Percentiles rank a stretch among this genome's conserved stretches.
Evolutionary conservation across 1,140 invertebrate species (phyloP).

Genomic region (Yoshiicerus persimilis): DNA sequence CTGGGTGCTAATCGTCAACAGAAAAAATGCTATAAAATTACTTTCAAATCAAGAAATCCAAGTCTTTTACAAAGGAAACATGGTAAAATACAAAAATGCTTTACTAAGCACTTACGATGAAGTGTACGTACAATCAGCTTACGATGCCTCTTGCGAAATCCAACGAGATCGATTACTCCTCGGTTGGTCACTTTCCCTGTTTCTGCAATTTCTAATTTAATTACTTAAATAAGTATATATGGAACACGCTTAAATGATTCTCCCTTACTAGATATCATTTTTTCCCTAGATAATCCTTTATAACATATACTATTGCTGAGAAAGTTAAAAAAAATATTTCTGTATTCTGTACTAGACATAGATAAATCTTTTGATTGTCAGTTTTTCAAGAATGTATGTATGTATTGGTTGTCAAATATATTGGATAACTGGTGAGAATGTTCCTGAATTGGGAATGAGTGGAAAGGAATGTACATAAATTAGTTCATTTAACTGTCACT

Average conservation of each 20-base stretch:
- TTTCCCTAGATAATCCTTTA: too few relatives aligned
- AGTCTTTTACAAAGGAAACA: neutral
- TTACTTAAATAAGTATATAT: neutral
- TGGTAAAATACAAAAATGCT: neutral
- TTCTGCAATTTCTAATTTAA: too few relatives aligned
- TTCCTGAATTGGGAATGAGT: too few relatives aligned
- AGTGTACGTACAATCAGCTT: neutral
- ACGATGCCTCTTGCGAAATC: slow-evolving; percentile 8
- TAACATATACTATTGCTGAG: too few relatives aligned
- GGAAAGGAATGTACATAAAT: neutral
- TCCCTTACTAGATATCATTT: too few relatives aligned
- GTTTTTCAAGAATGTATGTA: too few relatives aligned
- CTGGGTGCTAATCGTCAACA: neutral
- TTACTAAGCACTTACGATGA: neutral
- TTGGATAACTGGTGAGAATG: neutral
- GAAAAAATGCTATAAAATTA: neutral
- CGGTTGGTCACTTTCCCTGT: too few relatives aligned
- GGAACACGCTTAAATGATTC: neutral
- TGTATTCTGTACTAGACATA: too few relatives aligned
- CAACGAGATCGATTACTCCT: slow-evolving; percentile 12
- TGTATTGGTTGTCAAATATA: neutral
- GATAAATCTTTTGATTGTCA: too few relatives aligned
- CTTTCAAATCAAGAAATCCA: slow-evolving; percentile 22
- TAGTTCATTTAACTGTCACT: neutral
- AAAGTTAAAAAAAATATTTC: too few relatives aligned